These are phyloP conservation scores for Coptotermes formosanus DNA, from an alignment of 1,140 invertebrate species.

Conservation along the genomic window DNA sequence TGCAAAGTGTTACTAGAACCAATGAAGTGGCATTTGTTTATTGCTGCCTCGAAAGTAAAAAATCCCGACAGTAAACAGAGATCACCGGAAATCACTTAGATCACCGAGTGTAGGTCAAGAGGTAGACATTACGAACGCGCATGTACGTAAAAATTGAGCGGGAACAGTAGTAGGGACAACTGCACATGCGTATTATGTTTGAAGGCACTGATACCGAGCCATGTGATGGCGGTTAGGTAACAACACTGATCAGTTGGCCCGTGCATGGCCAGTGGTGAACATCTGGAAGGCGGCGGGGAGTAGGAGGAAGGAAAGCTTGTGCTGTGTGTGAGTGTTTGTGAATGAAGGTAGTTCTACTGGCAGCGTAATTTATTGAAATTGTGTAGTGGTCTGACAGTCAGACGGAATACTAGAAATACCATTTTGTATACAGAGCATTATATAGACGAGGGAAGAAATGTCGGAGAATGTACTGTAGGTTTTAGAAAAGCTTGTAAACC, in stretches of 20 bases:
- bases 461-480: no score
- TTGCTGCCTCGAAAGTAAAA: background rate
- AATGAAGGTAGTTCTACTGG: background rate
- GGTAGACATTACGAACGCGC: background rate
- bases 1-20: background rate
- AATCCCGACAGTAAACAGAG: background rate
- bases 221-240: constrained; percentile 15
- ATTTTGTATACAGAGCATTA: background rate
- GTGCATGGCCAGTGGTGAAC: background rate
- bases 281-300: background rate
- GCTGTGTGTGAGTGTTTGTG: background rate
- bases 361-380: background rate
- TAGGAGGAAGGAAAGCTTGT: background rate
- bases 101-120: background rate
- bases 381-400: background rate
- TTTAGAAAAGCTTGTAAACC: no score
- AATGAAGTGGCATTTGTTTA: background rate
- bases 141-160: background rate
- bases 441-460: background rate
- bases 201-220: background rate
- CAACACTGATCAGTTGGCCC: background rate
- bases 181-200: background rate
- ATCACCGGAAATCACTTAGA: background rate
- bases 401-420: background rate
- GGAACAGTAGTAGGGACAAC: background rate